These are phyloP conservation scores for Argyresthia albistria DNA, from an alignment of 2,888 invertebrate genomes.

Conservation along the genomic window DNA sequence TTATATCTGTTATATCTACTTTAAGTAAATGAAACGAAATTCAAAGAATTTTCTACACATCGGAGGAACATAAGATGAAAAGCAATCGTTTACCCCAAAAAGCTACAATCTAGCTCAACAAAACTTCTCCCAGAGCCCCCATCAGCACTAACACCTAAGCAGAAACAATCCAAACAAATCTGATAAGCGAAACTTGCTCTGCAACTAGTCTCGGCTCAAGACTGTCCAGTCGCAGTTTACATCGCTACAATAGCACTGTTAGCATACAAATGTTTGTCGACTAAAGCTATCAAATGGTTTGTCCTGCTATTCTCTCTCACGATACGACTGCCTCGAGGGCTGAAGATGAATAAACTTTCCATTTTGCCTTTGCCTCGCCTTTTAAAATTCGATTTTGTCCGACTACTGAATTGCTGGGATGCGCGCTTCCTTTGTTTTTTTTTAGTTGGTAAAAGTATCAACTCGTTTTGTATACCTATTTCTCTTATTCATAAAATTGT, in stretches of 20 bases:
- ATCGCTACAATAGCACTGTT: background rate
- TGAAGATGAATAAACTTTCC: background rate
- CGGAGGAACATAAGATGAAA: too few species aligned
- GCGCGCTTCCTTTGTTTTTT: background rate
- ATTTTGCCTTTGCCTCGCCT: background rate
- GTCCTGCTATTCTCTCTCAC: background rate
- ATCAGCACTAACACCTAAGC: too few species aligned
- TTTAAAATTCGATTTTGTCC: constrained; percentile 1
- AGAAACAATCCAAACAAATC: too few species aligned
- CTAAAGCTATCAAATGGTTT: background rate
- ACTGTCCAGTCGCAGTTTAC: background rate
- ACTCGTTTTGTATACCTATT: too few species aligned
- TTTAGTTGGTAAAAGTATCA: background rate
- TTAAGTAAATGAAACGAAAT: too few species aligned
- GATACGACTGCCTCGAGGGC: background rate
- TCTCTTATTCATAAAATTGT: too few species aligned
- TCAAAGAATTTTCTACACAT: too few species aligned
- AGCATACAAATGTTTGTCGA: constrained; percentile 1
- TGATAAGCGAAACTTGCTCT: constrained; percentile 3
- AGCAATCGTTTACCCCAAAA: too few species aligned
- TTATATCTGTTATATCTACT: too few species aligned
- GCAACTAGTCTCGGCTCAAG: background rate
- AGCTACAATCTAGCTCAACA: too few species aligned
- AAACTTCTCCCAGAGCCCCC: too few species aligned
- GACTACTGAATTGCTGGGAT: background rate